These are phyloP conservation scores for Leptarthrus brevirostris DNA, from an alignment of 2,888 invertebrate species.

Conservation along the genomic window DNA sequence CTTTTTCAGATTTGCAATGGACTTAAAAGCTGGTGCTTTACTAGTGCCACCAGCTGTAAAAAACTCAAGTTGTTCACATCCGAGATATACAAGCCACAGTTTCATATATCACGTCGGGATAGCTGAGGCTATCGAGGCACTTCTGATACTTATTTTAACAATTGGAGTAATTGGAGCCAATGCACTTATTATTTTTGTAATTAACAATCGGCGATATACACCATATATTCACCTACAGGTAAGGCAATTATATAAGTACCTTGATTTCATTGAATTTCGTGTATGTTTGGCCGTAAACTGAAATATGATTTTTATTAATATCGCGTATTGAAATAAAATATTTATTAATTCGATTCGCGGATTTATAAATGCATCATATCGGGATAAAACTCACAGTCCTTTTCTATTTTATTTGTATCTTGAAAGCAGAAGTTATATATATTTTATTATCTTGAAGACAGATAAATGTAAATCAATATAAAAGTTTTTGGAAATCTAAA, in stretches of 20 bases:
- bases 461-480: too few relatives aligned
- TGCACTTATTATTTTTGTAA: slow-evolving; percentile 81
- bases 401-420: too few relatives aligned
- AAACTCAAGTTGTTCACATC: slow-evolving; percentile 85
- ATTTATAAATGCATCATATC: too few relatives aligned
- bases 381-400: too few relatives aligned
- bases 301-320: too few relatives aligned
- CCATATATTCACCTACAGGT: slow-evolving; percentile 91
- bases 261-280: too few relatives aligned
- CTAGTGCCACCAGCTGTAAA: slow-evolving; percentile 83
- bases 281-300: too few relatives aligned
- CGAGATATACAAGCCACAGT: slow-evolving; percentile 73
- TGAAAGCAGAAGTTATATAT: too few relatives aligned
- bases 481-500: too few relatives aligned
- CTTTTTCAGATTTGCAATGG: slow-evolving; percentile 65
- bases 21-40: slow-evolving; percentile 72
- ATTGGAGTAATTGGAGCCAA: slow-evolving; percentile 85
- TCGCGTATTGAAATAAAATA: too few relatives aligned
- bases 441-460: too few relatives aligned
- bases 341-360: too few relatives aligned
- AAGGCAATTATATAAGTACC: slow-evolving; percentile 57
- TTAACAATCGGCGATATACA: slow-evolving; percentile 85
- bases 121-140: slow-evolving; percentile 80
- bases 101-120: slow-evolving; percentile 74
- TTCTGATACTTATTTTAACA: slow-evolving; percentile 80